phyloP scores from a whole-genome alignment of 1,140 invertebrate species.

The Temnothorax nylanderi region DNA sequence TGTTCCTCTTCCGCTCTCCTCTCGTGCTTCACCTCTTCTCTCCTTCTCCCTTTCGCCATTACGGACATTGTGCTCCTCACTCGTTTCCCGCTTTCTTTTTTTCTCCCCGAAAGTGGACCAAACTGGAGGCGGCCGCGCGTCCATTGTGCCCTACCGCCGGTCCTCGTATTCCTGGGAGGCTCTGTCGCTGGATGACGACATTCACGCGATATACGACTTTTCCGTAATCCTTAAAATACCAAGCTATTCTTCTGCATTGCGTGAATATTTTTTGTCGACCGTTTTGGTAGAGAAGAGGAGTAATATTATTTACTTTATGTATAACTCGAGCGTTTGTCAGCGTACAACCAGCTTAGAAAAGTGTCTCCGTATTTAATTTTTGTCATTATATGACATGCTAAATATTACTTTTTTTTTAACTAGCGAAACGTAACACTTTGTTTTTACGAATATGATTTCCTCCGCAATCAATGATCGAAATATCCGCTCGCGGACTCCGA shows the following conservation, averaged over 20 bases:
- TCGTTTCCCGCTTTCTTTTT: slow-evolving; percentile 39
- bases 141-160: slow-evolving; percentile 19
- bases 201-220: slow-evolving; percentile 4
- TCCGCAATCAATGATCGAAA: slow-evolving; percentile 16
- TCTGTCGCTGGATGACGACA: background rate
- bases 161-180: slow-evolving; percentile 16
- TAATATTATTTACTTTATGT: background rate
- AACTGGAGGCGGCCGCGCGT: slow-evolving; percentile 42
- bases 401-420: background rate
- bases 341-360: background rate
- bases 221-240: background rate
- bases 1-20: slow-evolving; percentile 62
- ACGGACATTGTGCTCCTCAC: slow-evolving; percentile 20
- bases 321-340: background rate
- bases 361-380: background rate
- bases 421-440: background rate
- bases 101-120: slow-evolving; percentile 54
- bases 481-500: background rate
- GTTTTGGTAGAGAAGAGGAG: too few relatives aligned
- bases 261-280: background rate
- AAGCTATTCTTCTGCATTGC: background rate
- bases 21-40: slow-evolving; percentile 29
- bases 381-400: background rate
- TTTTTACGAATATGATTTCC: background rate
- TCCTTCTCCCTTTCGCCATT: slow-evolving; percentile 29